Percentiles rank a stretch among this genome's conserved stretches.
These are phyloP conservation scores for Echinops telfairi DNA, from an alignment of 2,113 vertebrate species.

Conservation along the genomic window DNA sequence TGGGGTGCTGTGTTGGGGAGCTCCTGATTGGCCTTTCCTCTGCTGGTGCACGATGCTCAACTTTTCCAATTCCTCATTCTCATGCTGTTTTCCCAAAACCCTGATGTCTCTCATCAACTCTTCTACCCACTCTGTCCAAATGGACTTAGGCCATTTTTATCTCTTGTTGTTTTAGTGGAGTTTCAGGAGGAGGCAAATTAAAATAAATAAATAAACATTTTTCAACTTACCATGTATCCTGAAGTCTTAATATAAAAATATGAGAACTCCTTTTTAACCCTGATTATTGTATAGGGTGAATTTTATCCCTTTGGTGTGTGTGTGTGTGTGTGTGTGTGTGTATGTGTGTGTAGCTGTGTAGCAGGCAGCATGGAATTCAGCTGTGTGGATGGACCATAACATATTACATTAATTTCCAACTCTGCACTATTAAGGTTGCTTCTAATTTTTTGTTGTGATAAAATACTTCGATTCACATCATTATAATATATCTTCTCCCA, in stretches of 20 bases:
- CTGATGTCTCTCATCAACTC: no score
- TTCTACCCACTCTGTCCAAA: no score
- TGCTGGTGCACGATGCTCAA: no score
- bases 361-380: not conserved
- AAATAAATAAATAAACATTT: not conserved
- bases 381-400: not conserved
- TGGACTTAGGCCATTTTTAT: no score
- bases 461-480: constrained; percentile 37
- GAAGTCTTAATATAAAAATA: not conserved
- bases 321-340: not conserved
- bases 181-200: no score
- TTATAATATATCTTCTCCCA: constrained; percentile 39
- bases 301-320: not conserved
- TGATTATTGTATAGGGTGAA: not conserved
- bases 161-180: no score
- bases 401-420: constrained; percentile 1
- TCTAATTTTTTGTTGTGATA: constrained; percentile 63
- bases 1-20: no score
- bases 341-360: not conserved
- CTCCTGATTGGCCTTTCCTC: no score
- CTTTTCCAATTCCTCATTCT: no score
- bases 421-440: constrained; percentile 54
- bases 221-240: not conserved
- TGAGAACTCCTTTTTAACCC: not conserved
- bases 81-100: no score